Conservation (phyloP, 2,888 invertebrate genomes). For the Octodonta nipae region DNA sequence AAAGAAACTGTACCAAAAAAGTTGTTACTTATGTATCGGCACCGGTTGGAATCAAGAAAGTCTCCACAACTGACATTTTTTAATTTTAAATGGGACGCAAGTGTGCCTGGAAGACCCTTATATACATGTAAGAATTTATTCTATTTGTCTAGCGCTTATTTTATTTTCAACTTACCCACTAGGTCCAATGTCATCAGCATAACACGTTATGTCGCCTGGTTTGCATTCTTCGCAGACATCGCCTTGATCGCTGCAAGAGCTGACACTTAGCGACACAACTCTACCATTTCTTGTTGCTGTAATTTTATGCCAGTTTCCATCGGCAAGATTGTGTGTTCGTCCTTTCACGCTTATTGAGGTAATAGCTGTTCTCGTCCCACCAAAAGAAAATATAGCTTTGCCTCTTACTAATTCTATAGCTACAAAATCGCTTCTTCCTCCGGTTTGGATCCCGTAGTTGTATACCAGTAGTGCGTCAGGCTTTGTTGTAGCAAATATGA, state of each 20-base stretch:
- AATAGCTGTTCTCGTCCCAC: constrained; percentile 77
- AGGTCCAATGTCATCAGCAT: constrained; percentile 73
- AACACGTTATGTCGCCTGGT: constrained; percentile 69
- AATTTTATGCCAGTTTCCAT: constrained; percentile 84
- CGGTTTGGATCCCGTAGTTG: constrained; percentile 77
- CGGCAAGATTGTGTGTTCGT: constrained; percentile 53
- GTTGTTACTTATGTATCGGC: no score
- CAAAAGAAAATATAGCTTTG: constrained; percentile 76
- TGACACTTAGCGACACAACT: constrained; percentile 71
- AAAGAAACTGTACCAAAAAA: no score
- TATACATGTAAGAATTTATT: no score
- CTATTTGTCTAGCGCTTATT: no score
- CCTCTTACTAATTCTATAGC: constrained; percentile 80
- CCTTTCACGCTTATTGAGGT: constrained; percentile 61
- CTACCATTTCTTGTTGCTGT: constrained; percentile 82
- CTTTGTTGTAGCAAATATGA: constrained; percentile 82
- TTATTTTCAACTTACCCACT: constrained; percentile 56
- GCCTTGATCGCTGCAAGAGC: constrained; percentile 71
- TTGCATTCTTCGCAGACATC: constrained; percentile 76
- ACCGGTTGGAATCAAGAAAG: no score
- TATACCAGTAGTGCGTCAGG: constrained; percentile 76
- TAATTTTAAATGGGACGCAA: no score
- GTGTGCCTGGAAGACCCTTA: no score
- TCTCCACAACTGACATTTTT: no score
- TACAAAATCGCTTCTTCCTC: constrained; percentile 82